phyloP scores from a whole-genome alignment of 2,797 vertebrate genomes.

The Florisuga fusca region DNA sequence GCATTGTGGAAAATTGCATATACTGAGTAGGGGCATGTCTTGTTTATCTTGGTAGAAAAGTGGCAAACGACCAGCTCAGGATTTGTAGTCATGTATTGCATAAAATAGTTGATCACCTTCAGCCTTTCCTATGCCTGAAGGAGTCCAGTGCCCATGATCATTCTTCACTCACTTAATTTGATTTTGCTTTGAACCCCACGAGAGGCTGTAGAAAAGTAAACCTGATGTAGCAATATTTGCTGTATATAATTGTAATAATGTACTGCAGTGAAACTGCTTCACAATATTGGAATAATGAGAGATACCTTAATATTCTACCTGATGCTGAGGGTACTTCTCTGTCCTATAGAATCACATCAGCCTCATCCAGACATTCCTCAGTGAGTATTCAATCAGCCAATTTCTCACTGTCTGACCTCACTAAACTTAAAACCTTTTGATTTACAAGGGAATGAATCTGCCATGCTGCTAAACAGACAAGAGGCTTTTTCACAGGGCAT shows the following conservation, averaged over 20 bases:
- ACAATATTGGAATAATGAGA: neutral
- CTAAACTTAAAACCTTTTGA: constrained; percentile 18
- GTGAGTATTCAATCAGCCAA: neutral
- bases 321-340: neutral
- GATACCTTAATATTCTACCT: neutral
- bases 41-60: constrained; percentile 18
- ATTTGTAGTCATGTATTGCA: neutral
- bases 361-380: neutral
- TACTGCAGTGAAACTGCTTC: neutral
- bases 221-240: neutral
- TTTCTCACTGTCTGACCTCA: neutral
- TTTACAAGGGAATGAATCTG: constrained; percentile 19
- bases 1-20: neutral
- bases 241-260: neutral
- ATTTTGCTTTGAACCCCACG: neutral
- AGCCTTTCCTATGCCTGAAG: neutral
- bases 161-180: neutral
- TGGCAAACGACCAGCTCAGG: neutral
- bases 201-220: neutral
- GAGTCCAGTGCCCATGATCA: accelerated
- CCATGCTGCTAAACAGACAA: constrained; percentile 16
- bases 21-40: neutral
- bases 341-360: neutral
- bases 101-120: neutral
- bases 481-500: constrained; percentile 14